A percentile compares a stretch with the other conserved stretches of the same genome.
Conservation (phyloP, 2,113 vertebrate genomes). For the Osmerus mordax region DNA sequence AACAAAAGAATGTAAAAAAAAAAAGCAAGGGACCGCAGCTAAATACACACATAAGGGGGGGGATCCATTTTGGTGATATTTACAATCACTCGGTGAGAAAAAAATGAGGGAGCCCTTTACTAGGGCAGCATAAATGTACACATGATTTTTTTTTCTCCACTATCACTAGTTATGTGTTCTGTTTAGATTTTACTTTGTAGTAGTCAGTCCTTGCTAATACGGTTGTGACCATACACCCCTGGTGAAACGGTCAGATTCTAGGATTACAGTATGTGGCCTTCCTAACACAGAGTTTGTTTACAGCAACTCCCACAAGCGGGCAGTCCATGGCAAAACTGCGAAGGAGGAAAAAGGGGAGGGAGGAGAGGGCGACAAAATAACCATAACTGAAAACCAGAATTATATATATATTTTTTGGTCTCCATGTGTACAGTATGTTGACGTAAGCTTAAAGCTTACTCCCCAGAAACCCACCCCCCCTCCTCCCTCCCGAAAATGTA, state of each 20-base stretch:
- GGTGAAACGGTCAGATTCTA: slow-evolving; percentile 58
- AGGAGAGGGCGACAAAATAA: slow-evolving; percentile 45
- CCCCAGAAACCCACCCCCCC: slow-evolving; percentile 45
- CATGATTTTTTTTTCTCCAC: slow-evolving; percentile 69
- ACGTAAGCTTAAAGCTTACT: slow-evolving; percentile 64
- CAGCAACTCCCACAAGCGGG: slow-evolving; percentile 76
- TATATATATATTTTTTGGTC: slow-evolving; percentile 63
- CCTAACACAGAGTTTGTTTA: slow-evolving; percentile 66
- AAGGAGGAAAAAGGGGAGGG: slow-evolving; percentile 61
- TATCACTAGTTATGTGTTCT: slow-evolving; percentile 61
- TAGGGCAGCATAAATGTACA: slow-evolving; percentile 66
- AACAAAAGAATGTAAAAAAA: slow-evolving; percentile 55
- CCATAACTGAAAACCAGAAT: slow-evolving; percentile 50
- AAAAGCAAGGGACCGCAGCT: slow-evolving; percentile 63
- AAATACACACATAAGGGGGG: slow-evolving; percentile 62
- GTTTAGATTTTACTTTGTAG: slow-evolving; percentile 59
- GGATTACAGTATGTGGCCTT: slow-evolving; percentile 64
- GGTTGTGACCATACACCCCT: slow-evolving; percentile 32
- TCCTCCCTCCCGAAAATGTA: slow-evolving; percentile 29
- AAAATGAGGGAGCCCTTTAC: slow-evolving; percentile 54
- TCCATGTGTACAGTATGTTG: slow-evolving; percentile 65
- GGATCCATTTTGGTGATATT: slow-evolving; percentile 73
- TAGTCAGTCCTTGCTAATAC: slow-evolving; percentile 54
- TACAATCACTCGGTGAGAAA: slow-evolving; percentile 82
- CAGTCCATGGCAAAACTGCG: slow-evolving; percentile 75